Evolutionary conservation across 2,888 invertebrate species (phyloP), one percentile per base, ranked within the genome.

Genomic region (Drosophila kanekoi): DNA sequence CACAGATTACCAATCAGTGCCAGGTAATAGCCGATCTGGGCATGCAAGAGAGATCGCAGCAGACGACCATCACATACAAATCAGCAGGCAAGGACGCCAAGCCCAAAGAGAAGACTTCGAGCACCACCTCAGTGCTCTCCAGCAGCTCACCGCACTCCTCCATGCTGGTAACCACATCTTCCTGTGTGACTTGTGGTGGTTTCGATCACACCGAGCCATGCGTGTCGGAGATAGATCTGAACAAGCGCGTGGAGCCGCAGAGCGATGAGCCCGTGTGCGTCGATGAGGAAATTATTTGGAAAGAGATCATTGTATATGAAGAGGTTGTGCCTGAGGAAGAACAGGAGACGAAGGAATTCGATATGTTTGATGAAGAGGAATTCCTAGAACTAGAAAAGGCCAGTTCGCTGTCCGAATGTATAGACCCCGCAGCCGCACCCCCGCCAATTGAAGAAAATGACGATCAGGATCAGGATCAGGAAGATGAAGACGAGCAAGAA

Each of bases 1-100:
- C 91, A 1, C 62, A 54, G 10, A 57, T 91, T 8, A 70, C 63
- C 51, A 89, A 91, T 64, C 87, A 87, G 61, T 88, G 90, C 48
- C 75, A 74, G 43, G 2, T 62, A 2, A 59, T 63, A 1, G 67
- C 79, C 1, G 56, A 69, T 4, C 6, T 77, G 4, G 44, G 63
- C 18, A 49, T 72, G 14, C 85, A 89, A 62, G 79, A 86, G 49
- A 80, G 67, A 9, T 60, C 75, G 0, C 89, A 90, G 38, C 90
- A 89, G 72, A 88, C 88, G 1, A 38, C 47, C 4, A 53, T 83
- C 32, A 59, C 78, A 2, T 78, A 72, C 52, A 60, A 68, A 13
- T 45, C 77, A 1, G 37, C 56, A 20, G 76, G 33, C 0, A 63
- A 58, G 32, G 61, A 13, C 2, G 72, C 57, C 35, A 75, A 63